Evolutionary conservation across 2,888 invertebrate species (phyloP).

Genomic region (Stomorhina lunata): DNA sequence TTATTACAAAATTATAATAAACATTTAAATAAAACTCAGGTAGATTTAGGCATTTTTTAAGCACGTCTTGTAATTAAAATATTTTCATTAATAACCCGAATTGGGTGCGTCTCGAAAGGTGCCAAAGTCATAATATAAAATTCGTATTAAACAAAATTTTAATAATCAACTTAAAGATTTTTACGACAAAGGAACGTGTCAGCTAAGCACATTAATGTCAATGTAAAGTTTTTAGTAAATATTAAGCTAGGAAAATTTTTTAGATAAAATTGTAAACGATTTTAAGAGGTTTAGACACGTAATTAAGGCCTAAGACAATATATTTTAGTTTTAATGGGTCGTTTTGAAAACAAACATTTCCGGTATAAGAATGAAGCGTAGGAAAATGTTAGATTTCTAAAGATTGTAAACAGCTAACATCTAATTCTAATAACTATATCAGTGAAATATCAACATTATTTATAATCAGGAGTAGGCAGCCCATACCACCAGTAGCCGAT

Average conservation of each 20-base stretch:
- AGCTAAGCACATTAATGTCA: not conserved
- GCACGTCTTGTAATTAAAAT: slow-evolving; percentile 51
- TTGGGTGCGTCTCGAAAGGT: slow-evolving; percentile 35
- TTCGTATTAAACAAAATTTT: not conserved
- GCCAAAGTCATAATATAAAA: slow-evolving; percentile 18
- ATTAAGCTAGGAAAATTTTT: not conserved
- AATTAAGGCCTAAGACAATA: slow-evolving; percentile 1
- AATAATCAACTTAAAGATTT: not conserved
- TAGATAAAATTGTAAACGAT: not conserved
- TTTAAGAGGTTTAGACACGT: not conserved
- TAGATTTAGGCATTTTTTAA: too few species aligned
- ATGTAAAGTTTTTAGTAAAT: not conserved
- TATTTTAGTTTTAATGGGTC: not conserved
- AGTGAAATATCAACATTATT: too few species aligned
- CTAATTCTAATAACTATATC: too few species aligned
- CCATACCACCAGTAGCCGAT: too few species aligned
- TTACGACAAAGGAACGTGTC: slow-evolving; percentile 29
- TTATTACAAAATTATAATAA: too few species aligned
- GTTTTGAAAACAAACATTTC: not conserved
- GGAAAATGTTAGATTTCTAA: too few species aligned
- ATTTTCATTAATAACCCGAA: slow-evolving; percentile 29
- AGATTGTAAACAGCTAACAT: too few species aligned
- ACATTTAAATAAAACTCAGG: too few species aligned
- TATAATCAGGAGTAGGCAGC: too few species aligned
- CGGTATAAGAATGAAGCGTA: not conserved